Evolutionary conservation across 1,140 invertebrate species (phyloP).

Genomic region (Solen grandis): DNA sequence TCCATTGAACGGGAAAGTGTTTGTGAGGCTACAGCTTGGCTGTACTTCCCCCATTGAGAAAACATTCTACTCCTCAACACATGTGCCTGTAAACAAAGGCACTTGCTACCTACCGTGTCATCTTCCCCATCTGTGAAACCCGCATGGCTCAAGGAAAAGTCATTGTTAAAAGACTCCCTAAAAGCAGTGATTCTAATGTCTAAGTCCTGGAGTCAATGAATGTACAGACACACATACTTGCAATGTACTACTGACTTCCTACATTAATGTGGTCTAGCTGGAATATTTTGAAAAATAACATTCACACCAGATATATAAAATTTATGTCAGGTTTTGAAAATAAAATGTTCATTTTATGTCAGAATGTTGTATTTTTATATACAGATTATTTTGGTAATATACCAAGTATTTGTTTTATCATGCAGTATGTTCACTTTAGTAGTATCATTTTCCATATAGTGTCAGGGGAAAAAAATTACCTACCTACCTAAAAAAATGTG

Average conservation of each 20-base stretch:
- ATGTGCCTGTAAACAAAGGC: conserved; percentile 4
- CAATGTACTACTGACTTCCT: neutral
- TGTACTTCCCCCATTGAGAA: no score
- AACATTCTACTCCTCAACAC: neutral
- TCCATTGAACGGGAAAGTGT: no score
- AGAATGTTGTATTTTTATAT: neutral
- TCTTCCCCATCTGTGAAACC: conserved; percentile 11
- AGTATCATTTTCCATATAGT: neutral
- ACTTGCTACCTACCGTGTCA: neutral
- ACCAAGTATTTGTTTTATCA: no score
- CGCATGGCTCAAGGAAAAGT: conserved; percentile 4
- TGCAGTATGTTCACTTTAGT: neutral
- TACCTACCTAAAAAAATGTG: neutral
- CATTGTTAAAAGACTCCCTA: conserved; percentile 3
- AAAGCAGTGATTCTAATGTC: neutral
- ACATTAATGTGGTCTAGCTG: neutral
- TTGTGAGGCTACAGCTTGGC: no score
- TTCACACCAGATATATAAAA: neutral
- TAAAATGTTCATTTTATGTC: neutral
- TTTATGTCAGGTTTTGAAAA: neutral
- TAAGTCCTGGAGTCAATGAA: neutral
- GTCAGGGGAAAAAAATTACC: neutral
- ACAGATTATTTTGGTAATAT: neutral
- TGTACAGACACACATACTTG: neutral
- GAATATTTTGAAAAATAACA: neutral